A percentile compares a stretch with the other conserved stretches of the same genome.
Evolutionary conservation across 2,888 invertebrate species (phyloP).

Genomic region (Latheticus oryzae): DNA sequence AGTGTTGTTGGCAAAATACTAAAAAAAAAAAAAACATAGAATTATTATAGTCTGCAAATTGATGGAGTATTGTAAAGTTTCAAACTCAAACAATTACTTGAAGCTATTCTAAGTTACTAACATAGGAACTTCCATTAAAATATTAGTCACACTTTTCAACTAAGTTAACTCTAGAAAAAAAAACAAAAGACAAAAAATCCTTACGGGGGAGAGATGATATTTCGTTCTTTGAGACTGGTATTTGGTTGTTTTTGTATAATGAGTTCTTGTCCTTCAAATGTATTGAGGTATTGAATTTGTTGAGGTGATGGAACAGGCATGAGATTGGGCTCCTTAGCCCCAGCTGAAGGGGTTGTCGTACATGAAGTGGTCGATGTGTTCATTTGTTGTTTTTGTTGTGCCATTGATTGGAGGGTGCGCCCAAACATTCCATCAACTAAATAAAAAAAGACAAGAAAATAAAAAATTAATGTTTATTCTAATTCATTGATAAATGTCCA

Average conservation of each 20-base stretch:
- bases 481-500: background rate
- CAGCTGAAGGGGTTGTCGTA: slow-evolving; percentile 56
- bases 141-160: no score
- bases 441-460: slow-evolving; percentile 45
- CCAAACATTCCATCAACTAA: slow-evolving; percentile 74
- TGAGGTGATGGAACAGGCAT: slow-evolving; percentile 97
- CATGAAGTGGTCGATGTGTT: slow-evolving; percentile 60
- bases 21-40: slow-evolving; percentile 47
- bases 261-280: slow-evolving; percentile 95
- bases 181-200: no score
- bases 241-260: slow-evolving; percentile 97
- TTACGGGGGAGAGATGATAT: slow-evolving; percentile 81
- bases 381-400: slow-evolving; percentile 70
- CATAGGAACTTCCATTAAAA: no score
- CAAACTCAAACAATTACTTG: no score
- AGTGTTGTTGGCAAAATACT: slow-evolving; percentile 61
- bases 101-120: no score
- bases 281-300: slow-evolving; percentile 95
- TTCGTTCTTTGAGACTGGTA: slow-evolving; percentile 84
- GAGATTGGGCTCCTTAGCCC: slow-evolving; percentile 83
- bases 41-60: no score
- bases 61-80: no score
- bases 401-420: slow-evolving; percentile 73
- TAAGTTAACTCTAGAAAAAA: no score
- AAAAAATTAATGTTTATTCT: background rate